These are phyloP conservation scores for Sphinx pinastri DNA, from an alignment of 2,888 invertebrate genomes.

Conservation along the genomic window DNA sequence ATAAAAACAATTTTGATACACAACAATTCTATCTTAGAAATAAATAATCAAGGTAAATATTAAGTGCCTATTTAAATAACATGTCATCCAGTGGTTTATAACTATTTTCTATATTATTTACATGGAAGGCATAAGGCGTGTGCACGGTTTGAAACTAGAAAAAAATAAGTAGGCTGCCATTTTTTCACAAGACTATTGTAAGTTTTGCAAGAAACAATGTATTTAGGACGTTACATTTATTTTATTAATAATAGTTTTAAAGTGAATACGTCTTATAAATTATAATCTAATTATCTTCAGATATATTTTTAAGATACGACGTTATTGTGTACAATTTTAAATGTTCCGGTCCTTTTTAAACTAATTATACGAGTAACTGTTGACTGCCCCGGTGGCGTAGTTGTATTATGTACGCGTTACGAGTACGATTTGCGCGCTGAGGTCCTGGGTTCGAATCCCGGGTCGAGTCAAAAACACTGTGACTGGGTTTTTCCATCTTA, in stretches of 20 bases:
- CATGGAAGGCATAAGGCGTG: slow-evolving; percentile 78
- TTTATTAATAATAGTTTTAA: not conserved
- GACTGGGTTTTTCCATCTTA: too few species aligned
- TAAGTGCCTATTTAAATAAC: slow-evolving; percentile 31
- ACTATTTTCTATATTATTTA: slow-evolving; percentile 62
- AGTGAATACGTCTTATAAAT: slow-evolving; percentile 1
- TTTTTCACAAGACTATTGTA: not conserved
- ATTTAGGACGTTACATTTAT: slow-evolving; percentile 2
- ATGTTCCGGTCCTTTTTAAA: too few species aligned
- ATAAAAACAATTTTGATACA: slow-evolving; percentile 22
- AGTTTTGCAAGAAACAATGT: not conserved
- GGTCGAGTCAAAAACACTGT: too few species aligned
- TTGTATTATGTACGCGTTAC: too few species aligned
- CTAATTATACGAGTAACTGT: too few species aligned
- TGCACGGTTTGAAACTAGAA: slow-evolving; percentile 43
- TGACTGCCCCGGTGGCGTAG: too few species aligned
- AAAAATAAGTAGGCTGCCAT: slow-evolving; percentile 4
- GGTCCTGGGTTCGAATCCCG: too few species aligned
- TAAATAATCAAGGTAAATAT: not conserved
- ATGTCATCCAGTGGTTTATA: slow-evolving; percentile 39
- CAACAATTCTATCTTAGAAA: slow-evolving; percentile 26
- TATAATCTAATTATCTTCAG: not conserved
- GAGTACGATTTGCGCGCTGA: too few species aligned
- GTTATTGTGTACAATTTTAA: too few species aligned
- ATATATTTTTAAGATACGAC: too few species aligned